These are phyloP conservation scores for Crocuta crocuta DNA, from an alignment of 2,113 vertebrate species.

Conservation along the genomic window DNA sequence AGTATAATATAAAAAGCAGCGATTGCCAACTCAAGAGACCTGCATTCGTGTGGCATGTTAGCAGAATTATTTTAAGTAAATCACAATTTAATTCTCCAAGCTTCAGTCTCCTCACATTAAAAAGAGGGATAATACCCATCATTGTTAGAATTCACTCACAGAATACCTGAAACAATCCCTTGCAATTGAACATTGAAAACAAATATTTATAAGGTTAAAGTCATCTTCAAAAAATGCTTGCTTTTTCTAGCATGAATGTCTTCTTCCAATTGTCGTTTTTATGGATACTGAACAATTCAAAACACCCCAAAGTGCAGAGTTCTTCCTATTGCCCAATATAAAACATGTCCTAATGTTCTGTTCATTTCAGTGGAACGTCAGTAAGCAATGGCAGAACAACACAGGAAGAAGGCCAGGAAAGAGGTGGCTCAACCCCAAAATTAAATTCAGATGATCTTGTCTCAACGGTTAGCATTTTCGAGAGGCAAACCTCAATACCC, in stretches of 20 bases:
- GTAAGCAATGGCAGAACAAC: not conserved
- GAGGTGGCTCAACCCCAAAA: slow-evolving; percentile 39
- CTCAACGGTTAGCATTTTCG: slow-evolving; percentile 43
- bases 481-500: slow-evolving; percentile 39
- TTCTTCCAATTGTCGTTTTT: slow-evolving; percentile 11
- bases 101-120: not conserved
- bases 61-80: slow-evolving; percentile 12
- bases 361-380: slow-evolving; percentile 13
- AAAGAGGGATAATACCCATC: not conserved
- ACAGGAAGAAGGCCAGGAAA: slow-evolving; percentile 8
- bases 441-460: slow-evolving; percentile 54
- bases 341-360: slow-evolving; percentile 36
- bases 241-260: not conserved
- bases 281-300: slow-evolving; percentile 1
- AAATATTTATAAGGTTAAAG: not conserved
- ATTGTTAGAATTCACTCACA: not conserved
- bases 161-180: not conserved
- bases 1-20: not conserved
- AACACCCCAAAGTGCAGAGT: not conserved
- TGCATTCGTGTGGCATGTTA: not conserved
- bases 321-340: slow-evolving; percentile 36
- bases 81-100: slow-evolving; percentile 14
- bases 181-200: not conserved
- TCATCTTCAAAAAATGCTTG: not conserved
- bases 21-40: not conserved